Conservation (phyloP, 2,888 invertebrate genomes). For the Tineola bisselliella region DNA sequence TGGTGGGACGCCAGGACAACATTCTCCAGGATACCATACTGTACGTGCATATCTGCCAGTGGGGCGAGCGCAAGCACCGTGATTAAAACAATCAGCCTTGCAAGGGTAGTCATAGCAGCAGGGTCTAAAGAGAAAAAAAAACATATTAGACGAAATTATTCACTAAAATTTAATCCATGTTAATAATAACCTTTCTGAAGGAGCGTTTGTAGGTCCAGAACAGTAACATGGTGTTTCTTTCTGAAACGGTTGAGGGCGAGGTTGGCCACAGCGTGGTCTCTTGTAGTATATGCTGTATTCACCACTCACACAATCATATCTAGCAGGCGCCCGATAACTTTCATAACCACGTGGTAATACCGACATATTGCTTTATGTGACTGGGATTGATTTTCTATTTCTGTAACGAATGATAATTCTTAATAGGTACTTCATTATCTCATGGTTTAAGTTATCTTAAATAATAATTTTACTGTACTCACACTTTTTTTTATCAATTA, state of each 20-base stretch:
- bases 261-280: conserved; percentile 51
- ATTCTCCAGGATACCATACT: conserved; percentile 51
- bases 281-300: conserved; percentile 52
- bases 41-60: conserved; percentile 55
- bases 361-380: conserved; percentile 32
- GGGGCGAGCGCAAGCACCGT: conserved; percentile 50
- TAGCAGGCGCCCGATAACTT: conserved; percentile 30
- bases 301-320: conserved; percentile 43
- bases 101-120: conserved; percentile 61
- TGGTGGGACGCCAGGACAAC: conserved; percentile 43
- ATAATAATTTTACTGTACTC: too few relatives aligned
- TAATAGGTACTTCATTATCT: too few relatives aligned
- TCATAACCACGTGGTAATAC: conserved; percentile 48
- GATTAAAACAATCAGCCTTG: conserved; percentile 58
- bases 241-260: conserved; percentile 48
- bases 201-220: conserved; percentile 39
- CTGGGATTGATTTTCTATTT: conserved; percentile 23
- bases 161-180: background rate
- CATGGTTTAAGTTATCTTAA: too few relatives aligned
- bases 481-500: background rate
- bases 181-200: conserved; percentile 23
- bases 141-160: background rate
- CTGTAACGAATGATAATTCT: too few relatives aligned
- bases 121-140: conserved; percentile 30
- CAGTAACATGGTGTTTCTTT: conserved; percentile 33